Base-by-base conservation (phyloP, 2,797 vertebrate species). In the Sebastes nivosus region DNA sequence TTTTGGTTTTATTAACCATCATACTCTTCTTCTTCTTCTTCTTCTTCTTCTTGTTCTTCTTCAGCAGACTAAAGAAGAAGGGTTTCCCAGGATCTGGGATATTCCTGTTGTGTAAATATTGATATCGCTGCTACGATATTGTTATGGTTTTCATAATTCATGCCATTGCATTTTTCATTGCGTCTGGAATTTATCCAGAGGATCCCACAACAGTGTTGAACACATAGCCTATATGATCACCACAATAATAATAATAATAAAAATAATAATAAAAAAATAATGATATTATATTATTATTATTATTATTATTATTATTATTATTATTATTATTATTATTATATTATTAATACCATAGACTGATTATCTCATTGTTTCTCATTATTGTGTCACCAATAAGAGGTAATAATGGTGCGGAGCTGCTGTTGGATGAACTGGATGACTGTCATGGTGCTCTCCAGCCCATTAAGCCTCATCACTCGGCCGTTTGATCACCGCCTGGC, bases 81-180 rank as follows among this genome's bases (percentile, higher is more conserved):
- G 74, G 8, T 89, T 88, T 86, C 85, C 90, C 84, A 73, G 24
- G 64, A 90, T 84, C 71, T 63, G 87, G 82, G 83, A 86, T 36
- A 36, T 81, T 91, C 83, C 88, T 86, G 80, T 57, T 75, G 75
- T 89, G 92, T 91, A 91, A 90, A 92, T 92, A 93, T 91, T 92
- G 91, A 93, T 93, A 90, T 78, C 16, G 25, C 72, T 81, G 81
- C 88, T 86, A 86, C 88, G 78, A 88, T 91, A 91, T 89, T 92
- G 89, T 92, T 89, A 12, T 87, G 90, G 8, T 83, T 61, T 94
- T 72, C 86, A 93, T 93, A 93, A 93, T 94, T 93, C 86, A 93
- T 93, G 78, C 30, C 77, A 83, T 83, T 91, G 89, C 85, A 93
- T 93, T 92, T 93, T 91, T 93, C 81, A 92, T 91, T 1, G 29